Conservation (phyloP, 2,888 invertebrate species). For the Acholoe squamosa region DNA sequence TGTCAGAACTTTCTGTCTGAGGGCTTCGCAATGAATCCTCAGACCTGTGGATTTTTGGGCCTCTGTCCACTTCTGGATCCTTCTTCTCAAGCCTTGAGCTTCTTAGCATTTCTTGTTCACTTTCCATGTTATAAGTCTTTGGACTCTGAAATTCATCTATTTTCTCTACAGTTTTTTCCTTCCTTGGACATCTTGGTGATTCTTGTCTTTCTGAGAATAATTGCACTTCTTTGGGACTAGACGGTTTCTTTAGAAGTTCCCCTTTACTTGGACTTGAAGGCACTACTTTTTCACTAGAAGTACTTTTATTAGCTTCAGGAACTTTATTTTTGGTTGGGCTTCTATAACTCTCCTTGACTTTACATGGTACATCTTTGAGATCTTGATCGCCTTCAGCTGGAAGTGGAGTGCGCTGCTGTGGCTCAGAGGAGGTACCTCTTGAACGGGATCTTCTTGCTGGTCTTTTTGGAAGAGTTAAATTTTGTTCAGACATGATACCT, state of each 20-base stretch:
- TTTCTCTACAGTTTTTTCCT: no score
- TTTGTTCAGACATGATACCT: background rate
- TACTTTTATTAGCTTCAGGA: background rate
- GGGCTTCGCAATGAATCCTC: background rate
- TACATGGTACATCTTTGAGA: background rate
- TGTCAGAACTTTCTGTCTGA: background rate
- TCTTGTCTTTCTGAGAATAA: no score
- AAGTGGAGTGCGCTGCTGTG: background rate
- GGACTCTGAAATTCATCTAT: no score
- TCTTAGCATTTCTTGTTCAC: no score
- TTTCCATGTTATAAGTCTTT: no score
- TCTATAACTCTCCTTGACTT: background rate
- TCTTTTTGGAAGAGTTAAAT: background rate
- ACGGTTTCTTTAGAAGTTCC: no score
- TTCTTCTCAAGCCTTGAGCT: no score
- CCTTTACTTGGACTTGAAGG: background rate
- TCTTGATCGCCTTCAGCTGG: background rate
- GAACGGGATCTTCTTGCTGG: slow-evolving; percentile 12
- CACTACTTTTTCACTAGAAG: background rate
- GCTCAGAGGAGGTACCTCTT: background rate
- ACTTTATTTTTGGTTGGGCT: background rate
- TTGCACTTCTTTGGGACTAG: no score
- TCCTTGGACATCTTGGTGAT: no score
- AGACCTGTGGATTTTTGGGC: background rate
- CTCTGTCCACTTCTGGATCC: no score